Base-by-base conservation (phyloP, 2,113 vertebrate genomes). In the Collichthys lucidus region DNA sequence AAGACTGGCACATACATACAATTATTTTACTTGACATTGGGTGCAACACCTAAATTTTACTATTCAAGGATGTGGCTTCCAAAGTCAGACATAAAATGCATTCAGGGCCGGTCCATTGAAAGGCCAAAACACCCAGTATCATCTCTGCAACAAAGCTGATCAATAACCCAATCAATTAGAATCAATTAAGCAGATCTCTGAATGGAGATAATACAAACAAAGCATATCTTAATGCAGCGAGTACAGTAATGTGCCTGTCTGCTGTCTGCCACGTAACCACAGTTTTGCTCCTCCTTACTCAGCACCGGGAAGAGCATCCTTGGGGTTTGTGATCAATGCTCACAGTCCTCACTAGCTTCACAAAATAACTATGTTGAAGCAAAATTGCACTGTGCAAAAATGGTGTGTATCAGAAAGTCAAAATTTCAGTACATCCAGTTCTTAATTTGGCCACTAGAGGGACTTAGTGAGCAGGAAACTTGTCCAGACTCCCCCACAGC, bases 111-210 rank as follows among this genome's bases (percentile, higher is more conserved):
- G 63, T 80, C 57, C 63, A 77, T 52, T 62, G 19, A 74, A 68
- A 55, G 76, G 74, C 82, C 86, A 83, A 67, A 85, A 69, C 83
- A 56, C 60, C 64, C 77, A 10, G 53, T 29, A 85, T 86, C 63
- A 69, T 83, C 78, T 89, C 71, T 87, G 86, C 83, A 88, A 74
- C 79, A 88, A 62, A 88, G 72, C 80, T 84, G 90, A 94, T 95
- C 94, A 94, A 95, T 95, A 94, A 82, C 81, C 64, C 93, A 95
- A 94, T 95, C 91, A 94, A 93, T 93, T 95, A 89, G 79, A 94
- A 94, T 94, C 91, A 93, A 91, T 94, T 93, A 89, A 72, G 82
- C 61, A 88, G 82, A 91, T 93, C 83, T 93, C 85, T 91, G 80
- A 87, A 89, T 86, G 83, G 90, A 92, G 82, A 89, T 93, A 91